Evolutionary conservation across 1,140 invertebrate genomes (phyloP), one percentile per base, ranked within the genome.

Genomic region (Macrostomum lignano): DNA sequence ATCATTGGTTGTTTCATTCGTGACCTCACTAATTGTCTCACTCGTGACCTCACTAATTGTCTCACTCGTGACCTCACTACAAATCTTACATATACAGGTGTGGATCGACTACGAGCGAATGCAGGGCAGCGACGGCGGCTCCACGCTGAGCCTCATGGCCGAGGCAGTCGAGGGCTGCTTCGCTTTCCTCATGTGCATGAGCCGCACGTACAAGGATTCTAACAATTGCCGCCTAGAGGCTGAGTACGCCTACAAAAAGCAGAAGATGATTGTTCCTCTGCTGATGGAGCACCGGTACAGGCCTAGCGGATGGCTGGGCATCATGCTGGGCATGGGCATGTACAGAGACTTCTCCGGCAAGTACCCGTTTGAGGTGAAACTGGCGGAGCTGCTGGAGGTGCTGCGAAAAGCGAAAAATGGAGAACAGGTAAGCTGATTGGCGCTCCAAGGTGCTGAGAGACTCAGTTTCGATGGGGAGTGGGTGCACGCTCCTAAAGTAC

Each of bases 91-190:
- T 5, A 28, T 28, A 14, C 15, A 28, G 19, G 19, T 28, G 15
- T 28, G 26, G 26, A 28, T 28, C 5, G 26, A 28, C 19, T 3
- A 15, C 9, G 26, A 28, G 7, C 26, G 19, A 28, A 28, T 28
- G 26, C 3, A 28, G 19, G 26, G 26, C 19, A n/a, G n/a, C n/a
- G n/a, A n/a, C n/a, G n/a, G n/a, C n/a, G n/a, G n/a, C n/a, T 28
- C 26, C 9, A 53, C 50, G 17, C 31, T 55, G 11, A 48, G 55
- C 31, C 46, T 51, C n/a, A 57, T 57, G 54, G 52, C 54, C 0
- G 38, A 47, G 17, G 54, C 52, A 7, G 49, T 57, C 6, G 54
- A 57, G 35, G 45, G 45, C 11, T 42, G 50, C 1, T 36, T 44
- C 22, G 45, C 54, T 9, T 41, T 55, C 2, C 25, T 57, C 3